A percentile compares a stretch with the other conserved stretches of the same genome.
These are phyloP conservation scores for Meloidogyne hapla DNA, from an alignment of 1,140 invertebrate genomes.

Conservation along the genomic window DNA sequence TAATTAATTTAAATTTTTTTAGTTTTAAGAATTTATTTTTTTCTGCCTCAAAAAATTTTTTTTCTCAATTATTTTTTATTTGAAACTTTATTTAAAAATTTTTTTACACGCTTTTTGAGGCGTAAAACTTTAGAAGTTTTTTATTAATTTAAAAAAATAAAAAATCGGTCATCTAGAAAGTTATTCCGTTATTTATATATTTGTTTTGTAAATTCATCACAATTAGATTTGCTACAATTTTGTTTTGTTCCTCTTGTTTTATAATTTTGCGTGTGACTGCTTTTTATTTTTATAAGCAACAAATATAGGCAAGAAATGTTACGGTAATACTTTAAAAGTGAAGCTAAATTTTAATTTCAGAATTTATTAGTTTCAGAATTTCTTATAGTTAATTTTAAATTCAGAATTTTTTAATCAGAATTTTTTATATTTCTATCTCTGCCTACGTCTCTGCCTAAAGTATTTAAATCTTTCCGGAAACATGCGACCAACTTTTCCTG, in stretches of 20 bases:
- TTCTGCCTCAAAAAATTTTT: neutral
- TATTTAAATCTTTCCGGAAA: too few species aligned
- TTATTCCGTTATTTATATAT: neutral
- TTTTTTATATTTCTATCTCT: too few species aligned
- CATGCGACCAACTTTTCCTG: too few species aligned
- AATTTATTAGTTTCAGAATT: too few species aligned
- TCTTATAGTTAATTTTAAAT: too few species aligned
- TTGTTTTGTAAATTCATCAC: neutral
- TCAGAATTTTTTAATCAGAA: too few species aligned
- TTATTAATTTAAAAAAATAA: neutral
- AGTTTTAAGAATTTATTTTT: too few species aligned
- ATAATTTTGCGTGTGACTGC: constrained; percentile 2
- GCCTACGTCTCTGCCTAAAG: too few species aligned
- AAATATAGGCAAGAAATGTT: neutral
- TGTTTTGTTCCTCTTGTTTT: neutral
- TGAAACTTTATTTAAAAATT: neutral
- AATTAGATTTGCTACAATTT: constrained; percentile 1
- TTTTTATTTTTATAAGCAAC: neutral
- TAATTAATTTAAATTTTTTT: neutral
- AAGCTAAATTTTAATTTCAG: neutral
- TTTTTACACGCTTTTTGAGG: constrained; percentile 5
- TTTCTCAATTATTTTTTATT: neutral
- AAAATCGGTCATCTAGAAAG: neutral
- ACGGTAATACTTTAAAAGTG: neutral
- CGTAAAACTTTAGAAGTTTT: neutral